phyloP scores from a whole-genome alignment of 92 coral and sea anemone species.

The Porites lobata region DNA sequence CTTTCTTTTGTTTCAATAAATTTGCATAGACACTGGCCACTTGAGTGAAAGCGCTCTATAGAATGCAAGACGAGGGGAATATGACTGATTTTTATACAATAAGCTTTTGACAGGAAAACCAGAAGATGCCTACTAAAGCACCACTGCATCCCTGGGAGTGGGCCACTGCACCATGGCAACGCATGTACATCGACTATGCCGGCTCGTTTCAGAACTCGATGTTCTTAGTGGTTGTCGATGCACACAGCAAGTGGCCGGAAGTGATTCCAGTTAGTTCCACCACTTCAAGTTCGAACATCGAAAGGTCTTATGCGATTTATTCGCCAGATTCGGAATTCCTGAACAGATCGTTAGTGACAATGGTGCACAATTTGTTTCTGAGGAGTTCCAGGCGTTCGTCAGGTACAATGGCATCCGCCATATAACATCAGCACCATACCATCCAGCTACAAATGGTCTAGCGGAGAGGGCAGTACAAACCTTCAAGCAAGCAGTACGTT shows the following conservation, averaged over 20 bases:
- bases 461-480: neutral
- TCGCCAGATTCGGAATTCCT: constrained; percentile 23
- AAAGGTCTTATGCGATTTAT: too few relatives aligned
- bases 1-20: too few relatives aligned
- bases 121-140: constrained; percentile 44
- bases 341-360: constrained; percentile 72
- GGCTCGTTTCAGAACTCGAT: constrained; percentile 41
- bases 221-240: neutral
- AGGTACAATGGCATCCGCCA: neutral
- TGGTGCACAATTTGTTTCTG: constrained; percentile 60
- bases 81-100: too few relatives aligned
- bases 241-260: neutral
- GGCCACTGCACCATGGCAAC: constrained; percentile 49
- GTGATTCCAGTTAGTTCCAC: too few relatives aligned
- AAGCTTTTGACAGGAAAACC: constrained; percentile 25
- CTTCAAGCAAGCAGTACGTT: too few relatives aligned
- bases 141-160: constrained; percentile 65
- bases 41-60: too few relatives aligned
- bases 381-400: constrained; percentile 52
- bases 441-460: constrained; percentile 58
- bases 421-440: constrained; percentile 67
- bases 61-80: too few relatives aligned
- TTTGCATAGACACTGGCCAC: too few relatives aligned
- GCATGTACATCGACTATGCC: constrained; percentile 56
- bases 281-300: too few relatives aligned